Evolutionary conservation across 2,888 invertebrate species (phyloP), one percentile per base, ranked within the genome.

Genomic region (Hyposoter didymator): DNA sequence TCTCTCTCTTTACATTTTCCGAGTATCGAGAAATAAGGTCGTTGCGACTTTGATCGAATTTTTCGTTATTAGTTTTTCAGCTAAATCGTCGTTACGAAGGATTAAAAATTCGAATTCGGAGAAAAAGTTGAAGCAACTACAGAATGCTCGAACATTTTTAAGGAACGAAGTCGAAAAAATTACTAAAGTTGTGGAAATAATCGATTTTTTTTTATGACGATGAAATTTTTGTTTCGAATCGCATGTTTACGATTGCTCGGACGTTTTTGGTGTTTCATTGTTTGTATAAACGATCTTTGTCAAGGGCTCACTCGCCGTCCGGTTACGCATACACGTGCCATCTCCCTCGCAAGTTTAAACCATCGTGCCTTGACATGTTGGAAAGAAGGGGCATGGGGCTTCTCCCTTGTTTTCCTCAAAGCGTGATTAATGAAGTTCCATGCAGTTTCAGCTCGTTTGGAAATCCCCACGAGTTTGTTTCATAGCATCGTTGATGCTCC

Each of bases 391-490:
- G 74, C 47, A 66, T 59, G 69, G 59, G 87, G 55, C 85, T 73
- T 64, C 72, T 39, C 78, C 72, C 45, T 35, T 43, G 62, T 55
- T 75, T 73, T 28, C 72, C 84, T 82, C 69, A 73, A 78, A 85
- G 79, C 62, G 84, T 92, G 91, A 92, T 92, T 91, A 91, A 92
- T 91, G 91, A 88, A 87, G 79, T 87, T 72, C n/a, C n/a, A n/a
- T n/a, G 64, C 75, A 43, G 62, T 52, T 55, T 55, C n/a, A 69
- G 35, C 14, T 80, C 78, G 74, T 76, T 87, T 79, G 86, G 86
- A 47, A 70, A 82, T 85, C 32, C 47, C 84, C 73, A 70, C 52
- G 73, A 87, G 89, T 90, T 91, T 89, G 85, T 90, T 90, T 88
- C 88, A 88, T 84, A 14, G 79, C 79, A 75, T 70, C 79, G 81